Base-by-base conservation (phyloP, 2,888 invertebrate species). In the Acrocyrtus sp. region DNA sequence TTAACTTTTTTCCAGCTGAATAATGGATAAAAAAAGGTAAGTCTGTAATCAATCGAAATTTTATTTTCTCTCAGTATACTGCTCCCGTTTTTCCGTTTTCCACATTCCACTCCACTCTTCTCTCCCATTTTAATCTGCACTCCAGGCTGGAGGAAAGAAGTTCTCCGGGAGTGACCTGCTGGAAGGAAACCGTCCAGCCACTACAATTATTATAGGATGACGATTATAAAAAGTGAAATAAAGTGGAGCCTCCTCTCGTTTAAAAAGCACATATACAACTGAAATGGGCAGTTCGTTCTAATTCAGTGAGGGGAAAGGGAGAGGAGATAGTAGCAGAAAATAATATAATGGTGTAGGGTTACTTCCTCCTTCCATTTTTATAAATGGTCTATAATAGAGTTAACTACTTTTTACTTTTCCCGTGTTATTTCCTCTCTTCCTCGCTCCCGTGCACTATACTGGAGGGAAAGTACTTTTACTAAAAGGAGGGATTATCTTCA, bases 171-270 rank as follows among this genome's bases (percentile, higher is more conserved):
- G 34, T 34, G 34, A 34, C 34, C 34, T 34, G 34, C 34, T 19
- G 50, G 6, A 8, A 50, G 3, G 50, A 50, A 22, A 19, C 21
- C 8, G 8, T 21, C 34, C 12, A 34, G 12, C 34, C 34, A 34
- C 34, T 34, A 34, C 34, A 34, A 34, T 34, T 34, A 34, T 34
- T 34, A 34, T 34, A 45, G 45, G 17, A 45, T 45, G 45, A 45
- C n/a, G 50, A 50, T 50, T 50, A 50, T 50, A 50, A 15, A 21
- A 50, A 50, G 50, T 50, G 50, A 50, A 50, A 50, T n/a, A n/a
- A n/a, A n/a, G n/a, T n/a, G n/a, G 17, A 19, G 12, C 45, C 45
- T 45, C 39, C 45, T 19, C 5, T 4, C 21, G 21, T 12, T 22
- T 21, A 4, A 19, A 50, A 8, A 19, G 21, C 50, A n/a, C 19